Evolutionary conservation across 2,888 invertebrate genomes (phyloP), one percentile per base, ranked within the genome.

Genomic region (Apamea crenata): DNA sequence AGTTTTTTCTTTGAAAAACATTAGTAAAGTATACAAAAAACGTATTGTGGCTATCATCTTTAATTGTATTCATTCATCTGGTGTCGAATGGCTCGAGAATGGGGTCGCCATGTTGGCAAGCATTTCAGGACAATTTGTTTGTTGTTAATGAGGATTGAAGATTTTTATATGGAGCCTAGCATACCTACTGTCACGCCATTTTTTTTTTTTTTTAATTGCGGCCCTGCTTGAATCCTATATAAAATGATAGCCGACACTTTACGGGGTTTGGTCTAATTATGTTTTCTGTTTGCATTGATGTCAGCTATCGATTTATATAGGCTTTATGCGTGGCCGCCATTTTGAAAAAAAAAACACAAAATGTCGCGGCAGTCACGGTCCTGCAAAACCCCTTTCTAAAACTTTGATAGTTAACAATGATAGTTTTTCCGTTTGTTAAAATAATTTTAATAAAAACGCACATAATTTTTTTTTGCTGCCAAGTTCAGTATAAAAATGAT

Each of bases 31-130:
- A 63, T 69, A 78, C 65, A 85, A 87, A 87, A 89, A 88, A 74
- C 29, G 2, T 69, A 78, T 80, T 87, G 82, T 89, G 8, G 61
- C 59, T 78, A 78, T 81, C 81, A 72, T 83, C 79, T 89, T 77
- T 77, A 81, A 82, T 71, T 80, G 85, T 87, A 69, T 77, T 78
- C 80, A 83, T 81, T 88, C 82, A 89, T 82, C 79, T 75, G 77
- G 75, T 81, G 78, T 73, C 74, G 80, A 77, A 89, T 78, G 69
- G 16, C n/a, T 85, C 16, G 44, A 10, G 21, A 73, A 76, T 74
- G 65, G 79, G 79, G 69, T 16, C 59, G 8, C 83, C 86, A 87
- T 69, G 12, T 16, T 40, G n/a, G 16, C 8, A 53, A 6, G 12
- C 25, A 53, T 44, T 47, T 12, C 8, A 40, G 74, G 86, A 88